Conservation (phyloP, 1,140 invertebrate species). For the Bacillus rossius region DNA sequence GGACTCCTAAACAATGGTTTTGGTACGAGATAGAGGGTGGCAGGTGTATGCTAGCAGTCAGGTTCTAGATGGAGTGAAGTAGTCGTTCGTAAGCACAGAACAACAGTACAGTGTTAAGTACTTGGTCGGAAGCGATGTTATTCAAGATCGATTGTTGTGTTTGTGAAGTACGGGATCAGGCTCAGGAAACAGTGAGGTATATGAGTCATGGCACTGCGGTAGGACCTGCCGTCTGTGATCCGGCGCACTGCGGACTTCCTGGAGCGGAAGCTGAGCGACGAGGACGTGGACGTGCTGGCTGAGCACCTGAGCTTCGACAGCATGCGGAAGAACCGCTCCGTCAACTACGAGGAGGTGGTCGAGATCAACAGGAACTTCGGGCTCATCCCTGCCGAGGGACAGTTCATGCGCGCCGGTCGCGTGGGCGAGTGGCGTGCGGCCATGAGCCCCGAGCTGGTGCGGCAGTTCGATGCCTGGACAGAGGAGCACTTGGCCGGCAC, state of each 20-base stretch:
- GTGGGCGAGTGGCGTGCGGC: constrained; percentile 55
- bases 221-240: constrained; percentile 20
- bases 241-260: constrained; percentile 15
- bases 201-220: too few relatives aligned
- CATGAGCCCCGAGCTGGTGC: constrained; percentile 48
- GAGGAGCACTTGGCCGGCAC: constrained; percentile 41
- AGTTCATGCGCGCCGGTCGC: constrained; percentile 54
- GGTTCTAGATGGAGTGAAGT: too few relatives aligned
- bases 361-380: constrained; percentile 42
- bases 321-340: constrained; percentile 51
- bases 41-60: too few relatives aligned
- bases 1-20: too few relatives aligned
- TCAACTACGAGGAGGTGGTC: constrained; percentile 53
- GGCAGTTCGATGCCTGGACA: constrained; percentile 52
- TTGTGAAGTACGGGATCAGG: too few relatives aligned
- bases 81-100: too few relatives aligned
- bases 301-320: constrained; percentile 30
- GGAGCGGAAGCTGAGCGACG: constrained; percentile 5
- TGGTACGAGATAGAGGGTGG: too few relatives aligned
- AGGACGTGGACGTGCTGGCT: neutral
- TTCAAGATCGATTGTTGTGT: too few relatives aligned
- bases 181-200: too few relatives aligned
- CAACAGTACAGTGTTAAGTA: too few relatives aligned
- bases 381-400: constrained; percentile 40
- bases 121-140: too few relatives aligned